These are phyloP conservation scores for Esox lucius DNA, from an alignment of 2,797 vertebrate genomes.

Conservation along the genomic window DNA sequence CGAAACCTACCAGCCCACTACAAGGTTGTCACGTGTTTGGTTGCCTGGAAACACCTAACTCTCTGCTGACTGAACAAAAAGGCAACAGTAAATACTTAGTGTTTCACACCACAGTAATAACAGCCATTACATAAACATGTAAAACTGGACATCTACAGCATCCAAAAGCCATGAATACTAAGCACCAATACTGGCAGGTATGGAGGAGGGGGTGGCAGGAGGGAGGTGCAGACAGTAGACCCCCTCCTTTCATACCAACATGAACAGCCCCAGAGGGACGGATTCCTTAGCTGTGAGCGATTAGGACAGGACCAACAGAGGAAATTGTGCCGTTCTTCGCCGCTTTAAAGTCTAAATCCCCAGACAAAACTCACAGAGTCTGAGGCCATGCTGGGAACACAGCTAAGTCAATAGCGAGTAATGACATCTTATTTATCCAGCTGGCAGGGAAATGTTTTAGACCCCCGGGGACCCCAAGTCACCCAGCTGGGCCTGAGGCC, in stretches of 20 bases:
- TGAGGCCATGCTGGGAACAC: conserved; percentile 61
- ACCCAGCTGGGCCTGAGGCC: conserved; percentile 57
- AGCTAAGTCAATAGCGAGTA: conserved; percentile 67
- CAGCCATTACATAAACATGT: conserved; percentile 61
- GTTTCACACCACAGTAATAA: conserved; percentile 30
- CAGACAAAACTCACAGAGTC: conserved; percentile 60
- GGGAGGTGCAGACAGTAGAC: conserved; percentile 15
- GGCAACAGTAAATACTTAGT: neutral
- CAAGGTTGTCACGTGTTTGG: too few relatives aligned
- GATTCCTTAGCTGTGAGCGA: conserved; percentile 45
- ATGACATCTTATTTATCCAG: conserved; percentile 72
- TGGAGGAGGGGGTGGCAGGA: neutral
- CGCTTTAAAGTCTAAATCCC: conserved; percentile 60
- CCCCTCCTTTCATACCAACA: conserved; percentile 45
- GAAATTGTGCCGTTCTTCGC: conserved; percentile 58
- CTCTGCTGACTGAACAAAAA: conserved; percentile 1
- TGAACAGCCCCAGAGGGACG: conserved; percentile 49
- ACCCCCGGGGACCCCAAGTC: conserved; percentile 51
- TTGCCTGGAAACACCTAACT: neutral
- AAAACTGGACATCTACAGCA: conserved; percentile 53
- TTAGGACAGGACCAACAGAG: conserved; percentile 48
- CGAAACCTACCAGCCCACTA: neutral
- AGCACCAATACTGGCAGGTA: conserved; percentile 49
- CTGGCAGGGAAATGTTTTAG: conserved; percentile 59
- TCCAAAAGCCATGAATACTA: conserved; percentile 72